Evolutionary conservation across 2,797 vertebrate genomes (phyloP).

Genomic region (Emydoidea blandingii): DNA sequence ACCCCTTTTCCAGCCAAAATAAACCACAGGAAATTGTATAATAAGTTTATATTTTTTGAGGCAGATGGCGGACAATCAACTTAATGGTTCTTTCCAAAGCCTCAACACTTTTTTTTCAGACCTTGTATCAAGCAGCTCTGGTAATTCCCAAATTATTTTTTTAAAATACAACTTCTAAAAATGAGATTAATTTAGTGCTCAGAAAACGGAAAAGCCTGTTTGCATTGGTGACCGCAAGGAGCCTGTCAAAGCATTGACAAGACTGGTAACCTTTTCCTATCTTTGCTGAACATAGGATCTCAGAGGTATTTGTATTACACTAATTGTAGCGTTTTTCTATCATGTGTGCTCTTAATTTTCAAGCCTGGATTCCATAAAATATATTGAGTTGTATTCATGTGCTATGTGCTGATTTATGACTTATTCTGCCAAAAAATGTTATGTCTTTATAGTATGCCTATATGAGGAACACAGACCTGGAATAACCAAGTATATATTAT

Average conservation of each 20-base stretch:
- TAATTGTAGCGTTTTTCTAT: background rate
- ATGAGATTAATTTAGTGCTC: background rate
- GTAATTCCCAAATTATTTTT: background rate
- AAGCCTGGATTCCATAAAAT: background rate
- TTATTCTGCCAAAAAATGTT: background rate
- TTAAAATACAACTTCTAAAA: background rate
- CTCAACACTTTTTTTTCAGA: background rate
- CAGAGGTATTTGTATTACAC: background rate
- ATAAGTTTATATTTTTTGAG: background rate
- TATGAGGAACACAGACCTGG: background rate
- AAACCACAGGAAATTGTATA: background rate
- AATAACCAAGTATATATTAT: background rate
- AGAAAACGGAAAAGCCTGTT: background rate
- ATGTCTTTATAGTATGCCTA: background rate
- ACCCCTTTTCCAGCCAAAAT: background rate
- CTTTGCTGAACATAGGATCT: background rate
- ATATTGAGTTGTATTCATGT: background rate
- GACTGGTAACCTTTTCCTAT: background rate
- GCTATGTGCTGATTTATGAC: rapidly evolving
- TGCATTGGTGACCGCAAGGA: background rate
- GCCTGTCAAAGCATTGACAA: background rate
- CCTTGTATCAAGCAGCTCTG: background rate
- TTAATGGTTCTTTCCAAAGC: background rate
- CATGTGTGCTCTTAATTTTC: background rate
- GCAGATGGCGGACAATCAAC: background rate